These are phyloP conservation scores for Amblyraja radiata DNA, from an alignment of 2,797 vertebrate species.

Conservation along the genomic window DNA sequence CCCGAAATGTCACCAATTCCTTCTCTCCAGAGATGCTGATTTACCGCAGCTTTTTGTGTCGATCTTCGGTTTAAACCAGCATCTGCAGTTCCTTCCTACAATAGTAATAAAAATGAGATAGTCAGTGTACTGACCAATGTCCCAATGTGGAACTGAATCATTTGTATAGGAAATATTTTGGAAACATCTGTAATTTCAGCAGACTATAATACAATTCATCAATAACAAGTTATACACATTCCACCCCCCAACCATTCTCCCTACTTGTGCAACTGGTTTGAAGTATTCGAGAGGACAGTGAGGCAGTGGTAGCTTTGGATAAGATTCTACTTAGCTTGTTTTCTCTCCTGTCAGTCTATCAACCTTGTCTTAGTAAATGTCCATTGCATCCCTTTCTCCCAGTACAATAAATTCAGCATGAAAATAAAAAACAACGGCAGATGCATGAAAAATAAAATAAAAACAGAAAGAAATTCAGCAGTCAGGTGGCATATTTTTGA, in stretches of 20 bases:
- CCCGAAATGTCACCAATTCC: too few species aligned
- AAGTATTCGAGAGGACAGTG: not conserved
- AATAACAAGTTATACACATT: not conserved
- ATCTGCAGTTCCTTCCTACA: too few species aligned
- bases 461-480: too few species aligned
- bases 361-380: not conserved
- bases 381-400: not conserved
- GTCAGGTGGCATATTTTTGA: too few species aligned
- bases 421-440: not conserved
- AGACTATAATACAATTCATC: not conserved
- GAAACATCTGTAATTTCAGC: not conserved
- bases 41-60: too few species aligned
- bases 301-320: not conserved
- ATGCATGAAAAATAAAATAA: too few species aligned
- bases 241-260: too few species aligned
- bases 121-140: not conserved
- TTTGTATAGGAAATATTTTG: not conserved
- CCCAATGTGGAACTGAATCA: not conserved
- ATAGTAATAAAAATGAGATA: not conserved
- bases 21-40: too few species aligned
- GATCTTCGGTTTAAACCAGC: too few species aligned
- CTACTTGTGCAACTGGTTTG: not conserved
- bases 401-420: not conserved
- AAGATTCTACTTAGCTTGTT: too few species aligned
- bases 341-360: not conserved